phyloP scores from a whole-genome alignment of 92 coral and sea anemone genomes.

The Epizoanthus ramosus region DNA sequence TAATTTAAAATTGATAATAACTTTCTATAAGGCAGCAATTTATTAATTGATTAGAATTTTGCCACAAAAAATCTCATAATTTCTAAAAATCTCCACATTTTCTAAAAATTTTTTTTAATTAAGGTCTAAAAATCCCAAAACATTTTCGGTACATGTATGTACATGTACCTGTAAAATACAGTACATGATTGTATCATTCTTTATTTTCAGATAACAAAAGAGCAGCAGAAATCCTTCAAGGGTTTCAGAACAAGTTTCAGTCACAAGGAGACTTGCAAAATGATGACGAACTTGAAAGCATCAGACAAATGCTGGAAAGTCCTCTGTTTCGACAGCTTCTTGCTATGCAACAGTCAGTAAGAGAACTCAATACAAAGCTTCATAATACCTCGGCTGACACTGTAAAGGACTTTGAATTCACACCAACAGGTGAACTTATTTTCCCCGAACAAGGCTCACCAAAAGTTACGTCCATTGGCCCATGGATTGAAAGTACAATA shows the following conservation, averaged over 20 bases:
- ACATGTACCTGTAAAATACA: no score
- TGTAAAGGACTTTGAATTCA: conserved; percentile 87
- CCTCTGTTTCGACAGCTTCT: conserved; percentile 90
- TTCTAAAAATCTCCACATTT: no score
- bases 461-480: conserved; percentile 29
- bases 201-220: conserved; percentile 72
- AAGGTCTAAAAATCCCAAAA: no score
- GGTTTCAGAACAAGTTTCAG: conserved; percentile 77
- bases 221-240: conserved; percentile 86
- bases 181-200: background rate
- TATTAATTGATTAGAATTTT: no score
- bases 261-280: conserved; percentile 80
- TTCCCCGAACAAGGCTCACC: conserved; percentile 61
- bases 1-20: no score
- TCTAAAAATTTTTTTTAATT: no score
- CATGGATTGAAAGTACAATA: conserved; percentile 56
- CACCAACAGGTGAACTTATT: conserved; percentile 88
- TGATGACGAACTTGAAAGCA: conserved; percentile 81
- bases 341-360: conserved; percentile 84
- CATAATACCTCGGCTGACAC: conserved; percentile 62
- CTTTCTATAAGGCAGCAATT: no score
- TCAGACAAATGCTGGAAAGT: conserved; percentile 90
- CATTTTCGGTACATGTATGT: no score
- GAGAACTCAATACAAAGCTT: conserved; percentile 77
- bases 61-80: no score